phyloP scores from a whole-genome alignment of 2,888 invertebrate genomes.

The Tupiocoris notatus region DNA sequence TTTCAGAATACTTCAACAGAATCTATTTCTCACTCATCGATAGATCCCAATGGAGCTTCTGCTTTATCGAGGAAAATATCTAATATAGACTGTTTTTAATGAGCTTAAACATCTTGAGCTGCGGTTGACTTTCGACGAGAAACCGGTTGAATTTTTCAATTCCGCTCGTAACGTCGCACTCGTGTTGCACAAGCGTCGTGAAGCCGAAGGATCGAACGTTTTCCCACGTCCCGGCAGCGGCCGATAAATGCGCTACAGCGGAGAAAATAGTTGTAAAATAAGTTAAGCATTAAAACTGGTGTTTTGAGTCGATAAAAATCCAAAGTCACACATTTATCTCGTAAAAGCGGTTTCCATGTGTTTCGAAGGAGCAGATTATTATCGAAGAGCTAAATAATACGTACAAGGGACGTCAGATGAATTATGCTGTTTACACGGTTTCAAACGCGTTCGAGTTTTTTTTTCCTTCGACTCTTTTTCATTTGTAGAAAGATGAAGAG shows the following conservation, averaged over 20 bases:
- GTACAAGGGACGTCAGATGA: neutral
- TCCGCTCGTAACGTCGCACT: slow-evolving; percentile 14
- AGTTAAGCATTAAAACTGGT: neutral
- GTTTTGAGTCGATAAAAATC: neutral
- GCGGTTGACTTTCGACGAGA: too few relatives aligned
- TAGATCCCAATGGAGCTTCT: too few relatives aligned
- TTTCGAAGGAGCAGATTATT: neutral
- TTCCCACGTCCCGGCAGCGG: slow-evolving; percentile 13
- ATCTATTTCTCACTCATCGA: too few relatives aligned
- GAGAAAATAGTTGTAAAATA: neutral
- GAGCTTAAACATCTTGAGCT: too few relatives aligned
- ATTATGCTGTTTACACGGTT: neutral
- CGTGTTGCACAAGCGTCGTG: slow-evolving; percentile 18
- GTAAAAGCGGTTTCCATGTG: neutral
- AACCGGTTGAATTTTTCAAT: slow-evolving; percentile 31
- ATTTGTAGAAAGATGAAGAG: too few relatives aligned
- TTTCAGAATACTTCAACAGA: too few relatives aligned
- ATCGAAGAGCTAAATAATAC: neutral
- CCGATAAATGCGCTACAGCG: slow-evolving; percentile 3
- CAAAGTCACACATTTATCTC: neutral
- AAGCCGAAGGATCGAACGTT: slow-evolving; percentile 22
- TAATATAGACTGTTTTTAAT: too few relatives aligned
- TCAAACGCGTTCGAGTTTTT: neutral
- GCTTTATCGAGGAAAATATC: too few relatives aligned
- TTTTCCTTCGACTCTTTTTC: slow-evolving; percentile 13